These are phyloP conservation scores for Apomyelois bistriatella DNA, from an alignment of 2,888 invertebrate species.

Conservation along the genomic window DNA sequence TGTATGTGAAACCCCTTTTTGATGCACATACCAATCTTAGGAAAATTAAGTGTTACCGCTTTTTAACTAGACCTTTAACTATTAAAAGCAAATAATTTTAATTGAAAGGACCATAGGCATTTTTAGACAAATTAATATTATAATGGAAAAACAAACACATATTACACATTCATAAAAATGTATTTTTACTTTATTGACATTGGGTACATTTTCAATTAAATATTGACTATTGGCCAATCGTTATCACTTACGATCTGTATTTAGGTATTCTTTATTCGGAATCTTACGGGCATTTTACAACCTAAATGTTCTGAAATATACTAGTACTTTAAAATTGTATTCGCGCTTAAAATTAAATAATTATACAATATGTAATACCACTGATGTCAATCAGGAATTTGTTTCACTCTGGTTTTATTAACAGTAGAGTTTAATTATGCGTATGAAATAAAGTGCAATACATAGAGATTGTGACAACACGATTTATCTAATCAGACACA, in stretches of 20 bases:
- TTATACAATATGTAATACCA: slow-evolving; percentile 29
- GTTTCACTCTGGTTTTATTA: slow-evolving; percentile 23
- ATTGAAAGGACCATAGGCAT: too few relatives aligned
- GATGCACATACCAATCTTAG: too few relatives aligned
- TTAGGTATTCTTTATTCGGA: slow-evolving; percentile 24
- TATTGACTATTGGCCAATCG: slow-evolving; percentile 37
- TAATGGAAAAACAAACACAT: slow-evolving; percentile 24
- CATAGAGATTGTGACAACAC: too few relatives aligned
- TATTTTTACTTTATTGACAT: slow-evolving; percentile 54
- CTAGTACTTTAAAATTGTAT: slow-evolving; percentile 15
- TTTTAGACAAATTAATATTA: too few relatives aligned
- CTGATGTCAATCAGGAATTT: slow-evolving; percentile 19
- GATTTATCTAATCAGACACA: too few relatives aligned
- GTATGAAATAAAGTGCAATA: too few relatives aligned
- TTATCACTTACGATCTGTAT: slow-evolving; percentile 29
- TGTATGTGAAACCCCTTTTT: too few relatives aligned
- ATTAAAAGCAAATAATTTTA: too few relatives aligned
- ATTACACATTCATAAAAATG: slow-evolving; percentile 58
- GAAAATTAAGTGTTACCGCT: too few relatives aligned
- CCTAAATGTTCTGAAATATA: slow-evolving; percentile 20
- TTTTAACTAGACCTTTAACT: too few relatives aligned
- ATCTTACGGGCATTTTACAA: slow-evolving; percentile 25
- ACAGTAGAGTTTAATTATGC: slow-evolving; percentile 22
- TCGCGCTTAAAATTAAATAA: slow-evolving; percentile 35
- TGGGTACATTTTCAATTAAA: slow-evolving; percentile 55